Evolutionary conservation across 2,888 invertebrate species (phyloP).

Genomic region (Agrilus biguttatus): DNA sequence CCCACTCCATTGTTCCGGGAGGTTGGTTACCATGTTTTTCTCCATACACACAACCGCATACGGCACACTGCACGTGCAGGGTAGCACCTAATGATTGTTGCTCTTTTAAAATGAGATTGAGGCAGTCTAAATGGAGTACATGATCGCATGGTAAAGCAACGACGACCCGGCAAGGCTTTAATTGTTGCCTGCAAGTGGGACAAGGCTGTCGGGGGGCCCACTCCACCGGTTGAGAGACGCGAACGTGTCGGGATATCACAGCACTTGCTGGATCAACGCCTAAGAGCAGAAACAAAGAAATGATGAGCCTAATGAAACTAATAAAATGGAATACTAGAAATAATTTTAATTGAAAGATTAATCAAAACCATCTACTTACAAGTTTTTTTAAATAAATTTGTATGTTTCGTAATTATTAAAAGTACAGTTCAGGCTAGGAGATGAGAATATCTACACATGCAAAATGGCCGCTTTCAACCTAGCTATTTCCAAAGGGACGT

Average conservation of each 20-base stretch:
- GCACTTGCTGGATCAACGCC: conserved; percentile 42
- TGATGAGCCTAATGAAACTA: no score
- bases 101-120: conserved; percentile 58
- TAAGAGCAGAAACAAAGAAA: conserved; percentile 13
- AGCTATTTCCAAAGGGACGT: no score
- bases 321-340: background rate
- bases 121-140: conserved; percentile 65
- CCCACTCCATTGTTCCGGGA: conserved; percentile 71
- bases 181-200: conserved; percentile 50
- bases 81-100: conserved; percentile 35
- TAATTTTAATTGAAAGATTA: background rate
- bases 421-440: background rate
- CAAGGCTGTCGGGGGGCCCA: conserved; percentile 58
- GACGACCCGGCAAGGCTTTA: conserved; percentile 41
- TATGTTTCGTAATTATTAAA: background rate
- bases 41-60: conserved; percentile 74
- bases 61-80: conserved; percentile 71
- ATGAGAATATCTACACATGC: no score
- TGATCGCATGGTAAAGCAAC: conserved; percentile 63
- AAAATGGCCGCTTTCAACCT: no score
- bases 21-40: conserved; percentile 71
- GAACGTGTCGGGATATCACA: conserved; percentile 54
- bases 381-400: background rate
- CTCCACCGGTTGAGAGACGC: conserved; percentile 47
- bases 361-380: no score